Conservation (phyloP, 2,797 vertebrate species). For the Melanotaenia parkinsoni region DNA sequence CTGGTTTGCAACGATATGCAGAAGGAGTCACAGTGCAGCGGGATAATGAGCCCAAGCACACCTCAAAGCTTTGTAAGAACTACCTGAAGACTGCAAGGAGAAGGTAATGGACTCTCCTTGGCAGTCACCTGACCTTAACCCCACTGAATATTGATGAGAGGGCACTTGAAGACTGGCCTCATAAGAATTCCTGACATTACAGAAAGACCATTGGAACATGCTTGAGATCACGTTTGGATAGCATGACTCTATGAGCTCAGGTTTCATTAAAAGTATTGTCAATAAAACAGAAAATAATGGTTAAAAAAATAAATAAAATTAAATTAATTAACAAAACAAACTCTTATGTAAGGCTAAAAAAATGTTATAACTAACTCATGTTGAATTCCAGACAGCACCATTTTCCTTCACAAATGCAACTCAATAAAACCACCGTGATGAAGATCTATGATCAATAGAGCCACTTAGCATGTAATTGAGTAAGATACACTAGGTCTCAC, state of each 20-base stretch:
- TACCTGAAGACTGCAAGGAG: not conserved
- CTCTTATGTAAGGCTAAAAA: not conserved
- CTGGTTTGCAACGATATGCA: slow-evolving; percentile 6
- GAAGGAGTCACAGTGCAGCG: not conserved
- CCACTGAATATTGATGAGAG: slow-evolving; percentile 9
- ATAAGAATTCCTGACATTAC: not conserved
- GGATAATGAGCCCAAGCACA: slow-evolving; percentile 6
- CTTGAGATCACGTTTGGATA: not conserved
- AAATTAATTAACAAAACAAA: not conserved
- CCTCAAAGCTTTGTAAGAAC: slow-evolving; percentile 7
- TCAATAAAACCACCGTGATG: slow-evolving; percentile 53
- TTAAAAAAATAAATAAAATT: not conserved
- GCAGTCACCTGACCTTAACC: slow-evolving; percentile 4
- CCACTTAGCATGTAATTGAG: slow-evolving; percentile 54
- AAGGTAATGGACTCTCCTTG: slow-evolving; percentile 1
- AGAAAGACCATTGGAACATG: not conserved
- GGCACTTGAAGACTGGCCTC: not conserved
- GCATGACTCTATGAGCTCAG: not conserved
- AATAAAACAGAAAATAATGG: not conserved
- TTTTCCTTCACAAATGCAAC: not conserved
- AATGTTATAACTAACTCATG: not conserved
- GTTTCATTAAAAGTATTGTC: not conserved
- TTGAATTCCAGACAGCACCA: slow-evolving; percentile 11
- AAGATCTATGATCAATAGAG: slow-evolving; percentile 62
- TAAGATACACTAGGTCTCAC: slow-evolving; percentile 30